Evolutionary conservation across 53 echinoderm and acorn worm species (phyloP).

Genomic region (Mesocentrotus franciscanus): DNA sequence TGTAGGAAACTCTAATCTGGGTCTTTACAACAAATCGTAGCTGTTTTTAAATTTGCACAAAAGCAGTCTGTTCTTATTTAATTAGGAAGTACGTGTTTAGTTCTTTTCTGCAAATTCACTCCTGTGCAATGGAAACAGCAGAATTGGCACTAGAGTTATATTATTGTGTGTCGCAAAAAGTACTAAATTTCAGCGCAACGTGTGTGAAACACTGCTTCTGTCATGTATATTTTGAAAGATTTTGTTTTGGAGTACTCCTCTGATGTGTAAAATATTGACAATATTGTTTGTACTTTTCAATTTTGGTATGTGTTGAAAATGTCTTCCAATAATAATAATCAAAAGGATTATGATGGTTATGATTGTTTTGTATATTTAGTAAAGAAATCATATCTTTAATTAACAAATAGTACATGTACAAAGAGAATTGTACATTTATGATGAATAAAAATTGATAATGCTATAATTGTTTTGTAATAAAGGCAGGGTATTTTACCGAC

Average conservation of each 20-base stretch:
- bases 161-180: background rate
- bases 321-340: background rate
- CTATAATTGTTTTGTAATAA: background rate
- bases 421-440: background rate
- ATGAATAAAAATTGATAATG: background rate
- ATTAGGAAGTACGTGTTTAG: background rate
- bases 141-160: background rate
- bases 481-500: too few species aligned
- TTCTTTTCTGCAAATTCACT: background rate
- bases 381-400: background rate
- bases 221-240: slow-evolving; percentile 43
- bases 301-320: background rate
- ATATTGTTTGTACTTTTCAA: background rate
- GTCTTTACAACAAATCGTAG: background rate
- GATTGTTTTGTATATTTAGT: background rate
- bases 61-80: background rate
- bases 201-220: slow-evolving; percentile 11
- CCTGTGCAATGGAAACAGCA: background rate
- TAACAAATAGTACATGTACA: background rate
- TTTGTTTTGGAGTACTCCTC: background rate
- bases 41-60: background rate
- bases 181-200: background rate
- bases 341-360: background rate
- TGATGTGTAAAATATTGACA: background rate
- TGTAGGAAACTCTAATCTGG: background rate